A percentile compares a stretch with the other conserved stretches of the same genome.
Conservation (phyloP, 2,113 vertebrate species). For the Microtus oregoni region DNA sequence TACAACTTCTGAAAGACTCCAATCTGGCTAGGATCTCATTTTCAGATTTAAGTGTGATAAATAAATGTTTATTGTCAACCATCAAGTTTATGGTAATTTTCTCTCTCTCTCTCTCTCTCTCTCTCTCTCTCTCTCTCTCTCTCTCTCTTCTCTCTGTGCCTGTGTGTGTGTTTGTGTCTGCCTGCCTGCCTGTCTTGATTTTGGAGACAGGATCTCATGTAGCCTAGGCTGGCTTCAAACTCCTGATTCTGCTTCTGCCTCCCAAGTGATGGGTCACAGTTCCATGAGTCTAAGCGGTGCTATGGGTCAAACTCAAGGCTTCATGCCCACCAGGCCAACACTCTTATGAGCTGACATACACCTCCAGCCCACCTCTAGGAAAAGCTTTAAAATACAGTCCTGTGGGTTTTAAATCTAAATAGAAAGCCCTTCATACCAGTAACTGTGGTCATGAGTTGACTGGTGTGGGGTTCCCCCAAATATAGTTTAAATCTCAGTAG, state of each 20-base stretch:
- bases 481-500: neutral
- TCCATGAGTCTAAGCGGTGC: neutral
- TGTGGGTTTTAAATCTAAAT: neutral
- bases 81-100: neutral
- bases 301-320: neutral
- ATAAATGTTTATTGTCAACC: neutral
- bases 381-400: neutral
- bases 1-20: neutral
- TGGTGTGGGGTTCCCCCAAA: neutral
- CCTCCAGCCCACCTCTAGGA: neutral
- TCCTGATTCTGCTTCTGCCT: neutral
- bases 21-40: neutral
- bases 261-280: neutral
- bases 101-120: neutral
- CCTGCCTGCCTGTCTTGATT: neutral
- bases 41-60: neutral
- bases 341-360: neutral
- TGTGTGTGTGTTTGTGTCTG: no score
- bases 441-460: neutral
- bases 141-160: neutral
- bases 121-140: neutral
- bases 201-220: neutral
- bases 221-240: neutral
- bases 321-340: neutral
- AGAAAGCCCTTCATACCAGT: neutral